phyloP scores from a whole-genome alignment of 2,888 invertebrate species.

The Xiphydria camelus region DNA sequence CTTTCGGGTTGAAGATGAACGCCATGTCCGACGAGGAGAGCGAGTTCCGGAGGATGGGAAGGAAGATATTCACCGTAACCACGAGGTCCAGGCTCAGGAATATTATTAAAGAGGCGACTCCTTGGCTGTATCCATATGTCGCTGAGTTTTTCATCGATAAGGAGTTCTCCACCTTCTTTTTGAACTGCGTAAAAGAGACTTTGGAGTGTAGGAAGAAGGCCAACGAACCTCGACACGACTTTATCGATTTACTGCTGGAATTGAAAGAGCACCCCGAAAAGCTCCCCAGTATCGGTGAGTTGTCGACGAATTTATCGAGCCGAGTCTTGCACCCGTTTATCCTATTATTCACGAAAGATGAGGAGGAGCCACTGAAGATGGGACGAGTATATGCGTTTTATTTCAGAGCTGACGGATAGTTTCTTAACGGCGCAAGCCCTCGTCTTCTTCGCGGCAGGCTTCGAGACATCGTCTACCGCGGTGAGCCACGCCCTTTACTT shows the following conservation, averaged over 20 bases:
- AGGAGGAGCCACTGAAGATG: too few relatives aligned
- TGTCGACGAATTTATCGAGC: too few relatives aligned
- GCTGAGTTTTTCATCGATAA: constrained; percentile 25
- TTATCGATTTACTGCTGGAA: constrained; percentile 54
- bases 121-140: constrained; percentile 29
- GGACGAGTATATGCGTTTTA: background rate
- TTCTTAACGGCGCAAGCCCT: constrained; percentile 55
- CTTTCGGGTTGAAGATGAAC: constrained; percentile 55
- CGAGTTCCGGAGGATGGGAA: constrained; percentile 49
- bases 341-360: too few relatives aligned
- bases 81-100: constrained; percentile 10
- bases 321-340: too few relatives aligned
- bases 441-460: constrained; percentile 59
- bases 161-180: constrained; percentile 44
- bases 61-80: constrained; percentile 30
- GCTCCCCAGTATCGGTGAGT: constrained; percentile 33
- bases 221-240: constrained; percentile 55
- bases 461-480: constrained; percentile 58
- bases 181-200: constrained; percentile 42
- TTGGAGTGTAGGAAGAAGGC: constrained; percentile 51
- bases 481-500: constrained; percentile 55
- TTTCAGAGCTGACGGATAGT: constrained; percentile 46
- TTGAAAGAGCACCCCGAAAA: constrained; percentile 37
- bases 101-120: constrained; percentile 18
- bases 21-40: constrained; percentile 43